phyloP scores from a whole-genome alignment of 2,797 vertebrate genomes.

The Distichodus sexfasciatus region DNA sequence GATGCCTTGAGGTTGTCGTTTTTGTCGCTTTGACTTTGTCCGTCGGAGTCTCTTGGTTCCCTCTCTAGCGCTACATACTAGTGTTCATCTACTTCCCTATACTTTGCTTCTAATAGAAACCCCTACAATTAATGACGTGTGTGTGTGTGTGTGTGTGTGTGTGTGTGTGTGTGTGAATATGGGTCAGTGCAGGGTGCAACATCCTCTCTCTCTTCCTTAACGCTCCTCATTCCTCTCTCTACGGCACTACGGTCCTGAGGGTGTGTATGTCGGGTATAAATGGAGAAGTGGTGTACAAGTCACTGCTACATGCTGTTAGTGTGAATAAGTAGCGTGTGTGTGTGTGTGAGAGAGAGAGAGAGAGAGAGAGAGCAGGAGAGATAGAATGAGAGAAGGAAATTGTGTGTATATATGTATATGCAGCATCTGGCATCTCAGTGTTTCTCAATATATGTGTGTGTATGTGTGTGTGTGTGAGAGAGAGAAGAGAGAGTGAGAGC shows the following conservation, averaged over 20 bases:
- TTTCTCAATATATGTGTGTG: slow-evolving; percentile 24
- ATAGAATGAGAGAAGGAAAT: not conserved
- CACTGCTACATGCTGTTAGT: not conserved
- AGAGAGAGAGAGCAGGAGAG: not conserved
- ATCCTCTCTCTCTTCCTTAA: not conserved
- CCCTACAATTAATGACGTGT: no score
- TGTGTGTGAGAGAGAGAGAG: slow-evolving; percentile 39
- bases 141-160: no score
- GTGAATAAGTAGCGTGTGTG: slow-evolving; percentile 2
- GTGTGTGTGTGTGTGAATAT: slow-evolving; percentile 55
- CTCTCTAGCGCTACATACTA: no score
- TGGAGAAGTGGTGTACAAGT: not conserved
- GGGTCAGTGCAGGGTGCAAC: slow-evolving; percentile 44
- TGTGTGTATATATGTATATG: not conserved
- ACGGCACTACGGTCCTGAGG: no score
- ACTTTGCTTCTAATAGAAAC: no score
- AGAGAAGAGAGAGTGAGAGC: no score
- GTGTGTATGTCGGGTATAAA: not conserved
- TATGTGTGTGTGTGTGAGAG: slow-evolving; percentile 10
- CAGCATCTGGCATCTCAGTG: not conserved
- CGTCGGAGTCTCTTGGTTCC: no score
- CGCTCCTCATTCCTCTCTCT: not conserved
- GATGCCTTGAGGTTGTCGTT: no score
- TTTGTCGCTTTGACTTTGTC: no score
- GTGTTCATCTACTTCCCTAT: no score